Evolutionary conservation across 1,140 invertebrate genomes (phyloP).

Genomic region (Paracyclopina nana): DNA sequence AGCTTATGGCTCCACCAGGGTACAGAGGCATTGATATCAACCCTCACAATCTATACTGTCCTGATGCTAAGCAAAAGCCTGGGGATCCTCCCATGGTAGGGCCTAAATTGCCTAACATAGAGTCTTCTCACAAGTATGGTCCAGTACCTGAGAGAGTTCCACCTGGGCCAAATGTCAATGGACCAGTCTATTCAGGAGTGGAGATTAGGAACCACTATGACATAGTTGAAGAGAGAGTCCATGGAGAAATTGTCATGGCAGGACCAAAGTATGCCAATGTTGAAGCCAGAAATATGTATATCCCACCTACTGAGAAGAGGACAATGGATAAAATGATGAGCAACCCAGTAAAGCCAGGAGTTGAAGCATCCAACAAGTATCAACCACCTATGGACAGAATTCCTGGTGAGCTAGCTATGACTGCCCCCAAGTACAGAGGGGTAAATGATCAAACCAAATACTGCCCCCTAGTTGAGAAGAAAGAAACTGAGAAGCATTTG

Average conservation of each 20-base stretch:
- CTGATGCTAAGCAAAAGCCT: neutral
- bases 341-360: conserved; percentile 7
- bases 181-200: conserved; percentile 9
- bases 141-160: neutral
- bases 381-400: neutral
- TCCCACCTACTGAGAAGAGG: neutral
- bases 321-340: neutral
- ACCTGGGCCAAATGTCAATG: neutral
- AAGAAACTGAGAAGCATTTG: conserved; percentile 8
- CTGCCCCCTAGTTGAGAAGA: conserved; percentile 4
- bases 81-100: conserved; percentile 5
- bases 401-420: neutral
- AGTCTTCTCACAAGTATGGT: conserved; percentile 7
- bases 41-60: conserved; percentile 9
- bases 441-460: neutral
- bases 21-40: conserved; percentile 7
- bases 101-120: conserved; percentile 7
- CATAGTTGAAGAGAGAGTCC: neutral
- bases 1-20: conserved; percentile 3
- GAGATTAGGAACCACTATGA: conserved; percentile 4
- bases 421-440: conserved; percentile 1
- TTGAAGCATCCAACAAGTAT: conserved; percentile 10
- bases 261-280: conserved; percentile 4
- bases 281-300: conserved; percentile 6
- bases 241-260: conserved; percentile 3